Base-by-base conservation (phyloP, 2,113 vertebrate genomes). In the Actinemys pallida region DNA sequence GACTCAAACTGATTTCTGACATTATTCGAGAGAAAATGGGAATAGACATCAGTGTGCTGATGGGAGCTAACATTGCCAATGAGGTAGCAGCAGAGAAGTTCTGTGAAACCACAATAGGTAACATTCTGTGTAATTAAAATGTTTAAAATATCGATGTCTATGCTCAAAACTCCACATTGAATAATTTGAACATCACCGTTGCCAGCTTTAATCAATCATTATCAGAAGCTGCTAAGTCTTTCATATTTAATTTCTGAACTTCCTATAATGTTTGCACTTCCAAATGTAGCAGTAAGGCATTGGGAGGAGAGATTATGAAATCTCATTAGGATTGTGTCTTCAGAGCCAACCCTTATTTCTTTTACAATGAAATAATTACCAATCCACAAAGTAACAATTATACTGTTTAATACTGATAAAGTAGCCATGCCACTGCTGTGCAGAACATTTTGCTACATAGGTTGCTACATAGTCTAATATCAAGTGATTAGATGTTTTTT, bases 21-120 rank as follows among this genome's bases (percentile, higher is more conserved):
- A 99, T 99, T 95, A 99, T 99, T 90, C 98, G 99, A 22, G 99
- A 99, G 98, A 99, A 99, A 98, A 99, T 99, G 99, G 98, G 98
- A 87, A 99, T 99, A 45, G 99, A 99, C 87, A 98, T 99, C 96
- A 99, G 99, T 27, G 99, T 99, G 92, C 97, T 99, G 86, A 99
- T 99, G 99, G 99, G 99, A 59, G 99, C 99, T 90, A 99, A 99
- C 97, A 99, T 99, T 78, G 99, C 99, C 97, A 99, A 98, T 4
- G 99, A 99, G 94, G 99, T 99, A 80, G 99, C 99, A 4, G 99
- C 99, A 1, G 99, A 99, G 95, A 99, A 99, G 93, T 99, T 99
- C 98, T 99, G 99, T 84, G 99, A 99, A 98, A 99, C 99, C 76
- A 99, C 99, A 81, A 99, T 99, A 31, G 99, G 99, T 99, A 97